Conservation (phyloP, 2,797 vertebrate species). For the Sebastes aleutianus region DNA sequence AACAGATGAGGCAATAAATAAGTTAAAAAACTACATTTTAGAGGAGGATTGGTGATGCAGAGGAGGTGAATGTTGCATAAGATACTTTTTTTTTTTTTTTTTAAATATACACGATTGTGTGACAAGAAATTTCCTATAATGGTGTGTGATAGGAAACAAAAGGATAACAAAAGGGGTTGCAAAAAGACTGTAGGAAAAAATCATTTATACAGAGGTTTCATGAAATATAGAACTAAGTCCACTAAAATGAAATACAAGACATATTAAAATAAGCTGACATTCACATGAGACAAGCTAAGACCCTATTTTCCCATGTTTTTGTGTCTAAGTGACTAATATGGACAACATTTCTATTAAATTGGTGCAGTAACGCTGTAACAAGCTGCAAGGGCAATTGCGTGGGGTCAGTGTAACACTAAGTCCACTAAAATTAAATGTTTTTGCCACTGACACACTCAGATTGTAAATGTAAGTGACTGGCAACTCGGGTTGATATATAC, state of each 20-base stretch:
- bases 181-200: background rate
- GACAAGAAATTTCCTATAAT: background rate
- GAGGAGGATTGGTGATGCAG: background rate
- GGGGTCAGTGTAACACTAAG: rapidly evolving
- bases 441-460: too few relatives aligned
- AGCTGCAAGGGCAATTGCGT: too few relatives aligned
- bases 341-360: too few relatives aligned
- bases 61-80: background rate
- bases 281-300: background rate
- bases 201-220: background rate
- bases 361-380: too few relatives aligned
- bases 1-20: background rate
- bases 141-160: background rate
- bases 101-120: background rate
- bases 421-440: rapidly evolving
- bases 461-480: too few relatives aligned
- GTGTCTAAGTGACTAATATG: too few relatives aligned
- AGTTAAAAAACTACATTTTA: background rate
- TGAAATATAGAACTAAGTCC: background rate
- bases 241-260: background rate
- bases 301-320: too few relatives aligned
- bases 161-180: background rate
- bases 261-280: background rate
- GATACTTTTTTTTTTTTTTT: too few relatives aligned
- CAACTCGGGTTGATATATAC: too few relatives aligned